Conservation (phyloP, 2,797 vertebrate genomes). For the Petrocephalus sullivani region DNA sequence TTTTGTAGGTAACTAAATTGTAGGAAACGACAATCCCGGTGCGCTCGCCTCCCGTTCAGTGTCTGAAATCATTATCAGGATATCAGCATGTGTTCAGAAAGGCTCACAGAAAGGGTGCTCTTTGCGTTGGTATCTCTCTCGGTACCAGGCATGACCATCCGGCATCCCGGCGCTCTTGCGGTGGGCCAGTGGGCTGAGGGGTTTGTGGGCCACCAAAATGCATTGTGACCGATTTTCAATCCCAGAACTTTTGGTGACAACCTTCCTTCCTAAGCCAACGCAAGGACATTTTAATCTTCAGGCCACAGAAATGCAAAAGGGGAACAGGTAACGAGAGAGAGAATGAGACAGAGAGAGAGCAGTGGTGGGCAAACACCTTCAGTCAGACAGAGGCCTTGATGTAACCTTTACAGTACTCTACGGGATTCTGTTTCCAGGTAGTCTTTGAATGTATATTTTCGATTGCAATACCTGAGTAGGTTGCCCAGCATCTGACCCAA, state of each 20-base stretch:
- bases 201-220: not conserved
- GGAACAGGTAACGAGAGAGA: constrained; percentile 34
- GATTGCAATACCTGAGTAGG: not conserved
- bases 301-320: constrained; percentile 30
- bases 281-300: constrained; percentile 29
- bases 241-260: not conserved
- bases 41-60: not conserved
- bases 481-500: not conserved
- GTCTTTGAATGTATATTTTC: not conserved
- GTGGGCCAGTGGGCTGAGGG: not conserved
- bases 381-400: not conserved
- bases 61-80: not conserved
- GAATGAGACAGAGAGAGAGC: not conserved
- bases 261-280: constrained; percentile 37
- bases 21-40: not conserved
- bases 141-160: not conserved
- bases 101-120: not conserved
- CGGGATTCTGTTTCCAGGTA: not conserved
- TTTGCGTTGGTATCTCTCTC: not conserved
- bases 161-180: not conserved
- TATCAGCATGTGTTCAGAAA: not conserved
- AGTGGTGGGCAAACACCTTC: no score
- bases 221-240: not conserved
- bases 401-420: not conserved
- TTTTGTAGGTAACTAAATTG: not conserved